phyloP scores from a whole-genome alignment of 2,113 vertebrate genomes.

The Grus americana region DNA sequence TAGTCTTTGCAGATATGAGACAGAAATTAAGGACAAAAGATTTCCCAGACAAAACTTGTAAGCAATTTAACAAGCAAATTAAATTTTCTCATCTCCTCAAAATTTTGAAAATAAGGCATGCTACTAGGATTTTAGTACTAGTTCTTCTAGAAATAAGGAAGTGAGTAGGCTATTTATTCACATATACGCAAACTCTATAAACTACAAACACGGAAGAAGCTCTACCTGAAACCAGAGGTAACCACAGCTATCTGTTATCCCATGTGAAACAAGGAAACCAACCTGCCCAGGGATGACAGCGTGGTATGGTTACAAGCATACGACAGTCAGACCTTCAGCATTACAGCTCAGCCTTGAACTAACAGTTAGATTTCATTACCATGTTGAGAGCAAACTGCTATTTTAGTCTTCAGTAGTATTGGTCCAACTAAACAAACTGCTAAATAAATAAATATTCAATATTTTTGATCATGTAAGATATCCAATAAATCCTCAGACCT shows the following conservation, averaged over 20 bases:
- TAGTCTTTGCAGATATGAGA: neutral
- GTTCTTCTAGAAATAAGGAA: neutral
- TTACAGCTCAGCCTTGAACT: neutral
- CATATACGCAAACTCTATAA: neutral
- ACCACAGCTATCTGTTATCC: neutral
- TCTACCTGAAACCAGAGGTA: neutral
- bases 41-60: neutral
- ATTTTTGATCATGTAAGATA: neutral
- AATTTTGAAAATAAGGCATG: neutral
- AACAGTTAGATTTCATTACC: neutral
- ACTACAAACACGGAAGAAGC: neutral
- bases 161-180: neutral
- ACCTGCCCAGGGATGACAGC: neutral
- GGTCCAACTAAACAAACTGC: neutral
- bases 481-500: neutral
- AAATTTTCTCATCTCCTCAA: neutral
- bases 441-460: neutral
- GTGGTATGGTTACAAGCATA: neutral
- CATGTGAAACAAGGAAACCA: neutral
- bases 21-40: neutral
- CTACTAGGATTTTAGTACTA: neutral
- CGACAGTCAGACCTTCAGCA: neutral
- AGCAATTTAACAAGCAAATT: neutral
- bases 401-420: neutral
- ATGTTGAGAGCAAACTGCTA: neutral